Conservation (phyloP, 1,140 invertebrate species). For the Cotesia vestalis region DNA sequence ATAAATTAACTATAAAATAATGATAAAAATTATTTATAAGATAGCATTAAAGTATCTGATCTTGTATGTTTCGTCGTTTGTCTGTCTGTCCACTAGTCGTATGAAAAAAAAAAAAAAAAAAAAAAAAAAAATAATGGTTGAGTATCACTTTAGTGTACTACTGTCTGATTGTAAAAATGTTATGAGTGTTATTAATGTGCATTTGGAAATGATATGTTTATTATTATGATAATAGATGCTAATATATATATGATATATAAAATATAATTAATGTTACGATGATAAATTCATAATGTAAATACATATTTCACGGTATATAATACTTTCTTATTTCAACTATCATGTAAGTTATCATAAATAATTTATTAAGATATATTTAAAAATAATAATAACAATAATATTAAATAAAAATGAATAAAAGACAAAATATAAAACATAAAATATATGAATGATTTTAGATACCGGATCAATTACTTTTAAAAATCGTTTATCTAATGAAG, state of each 20-base stretch:
- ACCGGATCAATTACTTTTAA: constrained; percentile 7
- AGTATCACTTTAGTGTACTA: too few species aligned
- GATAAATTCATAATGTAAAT: constrained; percentile 25
- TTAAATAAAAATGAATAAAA: constrained; percentile 17
- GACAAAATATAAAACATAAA: background rate
- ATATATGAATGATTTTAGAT: constrained; percentile 13
- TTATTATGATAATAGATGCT: background rate
- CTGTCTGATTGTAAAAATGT: too few species aligned
- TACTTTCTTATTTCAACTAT: constrained; percentile 14
- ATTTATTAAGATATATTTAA: background rate
- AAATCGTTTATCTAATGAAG: constrained; percentile 9
- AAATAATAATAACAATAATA: background rate
- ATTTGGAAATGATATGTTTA: constrained; percentile 7
- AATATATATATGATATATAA: background rate
- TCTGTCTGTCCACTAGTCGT: constrained; percentile 15
- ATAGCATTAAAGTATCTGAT: background rate
- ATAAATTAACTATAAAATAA: background rate
- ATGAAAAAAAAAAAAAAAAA: background rate
- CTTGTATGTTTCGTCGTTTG: constrained; percentile 20
- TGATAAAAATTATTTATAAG: background rate
- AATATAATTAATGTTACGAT: constrained; percentile 11
- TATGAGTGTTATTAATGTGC: background rate
- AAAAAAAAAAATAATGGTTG: background rate
- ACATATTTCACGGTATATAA: constrained; percentile 17
- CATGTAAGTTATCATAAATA: constrained; percentile 1